Conservation (phyloP, 2,888 invertebrate genomes). For the Rhabditoides inermis region DNA sequence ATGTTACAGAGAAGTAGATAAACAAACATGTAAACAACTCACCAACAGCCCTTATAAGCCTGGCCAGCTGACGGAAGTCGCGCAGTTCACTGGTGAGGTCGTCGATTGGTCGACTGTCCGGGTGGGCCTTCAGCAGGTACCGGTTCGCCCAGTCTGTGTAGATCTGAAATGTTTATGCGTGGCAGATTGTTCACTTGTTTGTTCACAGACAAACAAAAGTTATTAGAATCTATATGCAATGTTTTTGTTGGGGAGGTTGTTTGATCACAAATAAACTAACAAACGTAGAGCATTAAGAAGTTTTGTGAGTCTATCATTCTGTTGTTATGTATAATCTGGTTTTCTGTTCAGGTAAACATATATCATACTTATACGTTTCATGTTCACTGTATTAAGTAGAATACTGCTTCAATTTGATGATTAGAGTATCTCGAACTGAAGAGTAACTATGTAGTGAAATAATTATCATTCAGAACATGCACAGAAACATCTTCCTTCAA, state of each 20-base stretch:
- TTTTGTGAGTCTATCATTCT: no score
- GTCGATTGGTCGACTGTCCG: constrained; percentile 19
- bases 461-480: no score
- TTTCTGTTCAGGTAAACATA: no score
- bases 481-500: no score
- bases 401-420: no score
- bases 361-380: no score
- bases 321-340: no score
- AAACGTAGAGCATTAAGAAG: background rate
- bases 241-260: background rate
- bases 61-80: constrained; percentile 35
- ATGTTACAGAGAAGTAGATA: background rate
- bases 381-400: no score
- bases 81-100: constrained; percentile 41
- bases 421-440: no score
- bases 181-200: no score
- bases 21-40: constrained; percentile 17
- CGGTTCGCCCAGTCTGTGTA: constrained; percentile 48
- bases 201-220: background rate
- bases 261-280: background rate
- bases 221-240: background rate
- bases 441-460: no score
- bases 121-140: constrained; percentile 26
- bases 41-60: constrained; percentile 40
- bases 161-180: constrained; percentile 29